Percentiles rank a stretch among this genome's conserved stretches.
Conservation (phyloP, 2,113 vertebrate genomes). For the Solenodon paradoxus region DNA sequence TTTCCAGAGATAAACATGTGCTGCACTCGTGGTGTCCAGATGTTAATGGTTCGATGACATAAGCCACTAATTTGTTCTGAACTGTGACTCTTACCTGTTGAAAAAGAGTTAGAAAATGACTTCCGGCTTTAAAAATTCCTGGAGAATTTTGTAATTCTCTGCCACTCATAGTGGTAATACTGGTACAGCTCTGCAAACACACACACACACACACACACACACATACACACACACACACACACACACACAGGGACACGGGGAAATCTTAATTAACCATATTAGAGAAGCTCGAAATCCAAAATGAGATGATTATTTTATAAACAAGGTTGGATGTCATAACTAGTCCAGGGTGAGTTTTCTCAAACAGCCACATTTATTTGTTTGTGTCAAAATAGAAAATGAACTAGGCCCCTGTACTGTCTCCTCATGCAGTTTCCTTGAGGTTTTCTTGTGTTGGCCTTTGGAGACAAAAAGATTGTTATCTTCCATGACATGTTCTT, state of each 20-base stretch:
- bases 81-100: background rate
- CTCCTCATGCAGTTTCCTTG: background rate
- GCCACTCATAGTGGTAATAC: background rate
- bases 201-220: background rate
- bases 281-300: slow-evolving; percentile 55
- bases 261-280: slow-evolving; percentile 28
- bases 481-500: background rate
- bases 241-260: background rate
- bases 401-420: background rate
- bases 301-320: slow-evolving; percentile 41
- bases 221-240: background rate
- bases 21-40: slow-evolving; percentile 11
- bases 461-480: background rate
- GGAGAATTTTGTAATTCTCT: background rate
- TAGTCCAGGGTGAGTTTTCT: slow-evolving; percentile 53
- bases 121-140: slow-evolving; percentile 23
- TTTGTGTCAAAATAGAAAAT: slow-evolving; percentile 51
- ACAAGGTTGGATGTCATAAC: slow-evolving; percentile 33
- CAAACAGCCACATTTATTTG: slow-evolving; percentile 52
- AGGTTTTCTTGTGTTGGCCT: background rate
- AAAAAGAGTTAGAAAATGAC: slow-evolving; percentile 32
- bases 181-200: background rate
- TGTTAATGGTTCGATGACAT: background rate
- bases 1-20: background rate
- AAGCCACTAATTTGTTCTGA: slow-evolving; percentile 17